Conservation (phyloP, 2,797 vertebrate genomes). For the Oryzias sinensis region DNA sequence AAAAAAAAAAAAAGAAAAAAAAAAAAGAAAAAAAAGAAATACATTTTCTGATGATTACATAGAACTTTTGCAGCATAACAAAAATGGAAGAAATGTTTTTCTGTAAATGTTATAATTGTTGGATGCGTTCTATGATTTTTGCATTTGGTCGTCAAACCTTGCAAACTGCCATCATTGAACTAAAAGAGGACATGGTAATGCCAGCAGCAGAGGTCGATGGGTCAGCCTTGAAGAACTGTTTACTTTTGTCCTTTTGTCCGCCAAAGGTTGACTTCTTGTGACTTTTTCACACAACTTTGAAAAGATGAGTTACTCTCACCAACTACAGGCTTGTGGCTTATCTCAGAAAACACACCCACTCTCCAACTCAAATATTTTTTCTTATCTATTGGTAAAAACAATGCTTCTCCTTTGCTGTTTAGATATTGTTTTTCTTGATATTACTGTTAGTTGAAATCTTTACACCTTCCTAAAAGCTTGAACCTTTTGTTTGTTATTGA, state of each 20-base stretch:
- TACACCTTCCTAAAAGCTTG: neutral
- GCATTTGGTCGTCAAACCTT: too few species aligned
- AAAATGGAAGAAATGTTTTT: too few species aligned
- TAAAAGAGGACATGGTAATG: neutral
- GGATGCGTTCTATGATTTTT: too few species aligned
- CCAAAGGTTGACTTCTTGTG: constrained; percentile 1
- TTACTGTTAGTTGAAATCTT: constrained; percentile 6
- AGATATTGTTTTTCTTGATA: constrained; percentile 22
- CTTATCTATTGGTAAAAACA: constrained; percentile 16
- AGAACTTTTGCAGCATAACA: too few species aligned
- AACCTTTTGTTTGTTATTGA: neutral
- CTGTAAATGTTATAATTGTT: too few species aligned
- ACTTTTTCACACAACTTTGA: constrained; percentile 8
- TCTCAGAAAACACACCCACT: constrained; percentile 30
- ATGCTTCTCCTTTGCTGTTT: neutral
- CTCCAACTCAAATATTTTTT: neutral
- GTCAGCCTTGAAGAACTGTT: neutral
- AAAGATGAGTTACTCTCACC: constrained; percentile 28
- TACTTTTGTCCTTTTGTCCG: neutral
- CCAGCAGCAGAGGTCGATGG: neutral
- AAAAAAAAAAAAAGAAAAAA: too few species aligned
- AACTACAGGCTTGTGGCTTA: constrained; percentile 9
- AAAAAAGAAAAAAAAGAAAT: too few species aligned
- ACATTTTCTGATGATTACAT: too few species aligned
- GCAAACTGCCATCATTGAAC: too few species aligned